phyloP scores from a whole-genome alignment of 2,888 invertebrate genomes.

The Disparrhopalites patrizii region DNA sequence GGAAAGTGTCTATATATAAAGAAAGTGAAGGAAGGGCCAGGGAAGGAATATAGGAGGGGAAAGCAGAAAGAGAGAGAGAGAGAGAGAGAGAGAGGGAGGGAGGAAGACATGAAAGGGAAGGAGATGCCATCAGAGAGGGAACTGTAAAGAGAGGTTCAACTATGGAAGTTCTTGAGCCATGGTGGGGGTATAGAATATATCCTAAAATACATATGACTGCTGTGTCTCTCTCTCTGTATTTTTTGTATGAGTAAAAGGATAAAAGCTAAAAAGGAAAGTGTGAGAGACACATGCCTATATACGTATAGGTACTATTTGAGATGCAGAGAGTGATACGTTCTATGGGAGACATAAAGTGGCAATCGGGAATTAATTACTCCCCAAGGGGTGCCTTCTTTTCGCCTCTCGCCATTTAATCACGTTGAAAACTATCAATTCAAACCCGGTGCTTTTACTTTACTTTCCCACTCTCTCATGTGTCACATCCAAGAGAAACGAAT shows the following conservation, averaged over 20 bases:
- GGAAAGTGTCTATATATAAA: no score
- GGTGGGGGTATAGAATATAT: no score
- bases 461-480: slow-evolving; percentile 12
- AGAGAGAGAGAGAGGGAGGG: background rate
- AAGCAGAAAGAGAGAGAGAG: slow-evolving; percentile 1
- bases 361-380: slow-evolving; percentile 52
- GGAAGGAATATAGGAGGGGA: background rate
- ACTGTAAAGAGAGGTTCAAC: background rate
- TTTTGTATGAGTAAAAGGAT: no score
- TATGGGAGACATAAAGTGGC: slow-evolving; percentile 47
- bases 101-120: no score
- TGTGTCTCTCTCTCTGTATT: no score
- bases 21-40: background rate
- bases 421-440: slow-evolving; percentile 30
- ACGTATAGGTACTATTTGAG: no score
- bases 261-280: no score
- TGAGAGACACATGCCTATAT: no score
- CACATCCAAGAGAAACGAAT: slow-evolving; percentile 12
- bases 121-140: no score
- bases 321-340: slow-evolving; percentile 14
- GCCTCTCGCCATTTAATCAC: slow-evolving; percentile 38
- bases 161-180: no score
- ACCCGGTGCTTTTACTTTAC: slow-evolving; percentile 11
- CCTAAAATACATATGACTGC: no score
- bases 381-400: slow-evolving; percentile 48